Evolutionary conservation across 2,888 invertebrate species (phyloP).

Genomic region (Melanotus villosus): DNA sequence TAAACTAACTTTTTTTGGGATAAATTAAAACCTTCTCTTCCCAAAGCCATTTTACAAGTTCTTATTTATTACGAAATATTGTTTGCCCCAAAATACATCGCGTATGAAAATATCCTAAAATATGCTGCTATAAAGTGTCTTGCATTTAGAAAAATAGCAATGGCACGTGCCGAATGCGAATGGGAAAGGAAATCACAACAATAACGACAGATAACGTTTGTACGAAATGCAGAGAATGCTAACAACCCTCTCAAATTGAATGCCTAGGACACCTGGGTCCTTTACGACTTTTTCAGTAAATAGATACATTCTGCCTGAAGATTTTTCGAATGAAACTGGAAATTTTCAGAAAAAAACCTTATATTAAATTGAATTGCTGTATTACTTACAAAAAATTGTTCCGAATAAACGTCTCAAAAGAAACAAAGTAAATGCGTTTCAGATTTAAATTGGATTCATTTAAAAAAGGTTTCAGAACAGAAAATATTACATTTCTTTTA

Average conservation of each 20-base stretch:
- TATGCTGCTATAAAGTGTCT: neutral
- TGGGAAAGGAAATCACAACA: constrained; percentile 39
- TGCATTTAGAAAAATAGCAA: constrained; percentile 23
- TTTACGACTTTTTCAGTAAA: neutral
- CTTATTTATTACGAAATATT: neutral
- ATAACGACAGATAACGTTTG: constrained; percentile 34
- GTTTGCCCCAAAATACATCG: neutral
- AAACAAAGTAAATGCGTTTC: no score
- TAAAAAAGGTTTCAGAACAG: no score
- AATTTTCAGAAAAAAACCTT: no score
- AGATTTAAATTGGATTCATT: no score
- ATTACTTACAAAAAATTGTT: no score
- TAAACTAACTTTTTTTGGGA: no score
- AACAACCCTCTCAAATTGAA: constrained; percentile 34
- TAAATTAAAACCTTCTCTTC: no score
- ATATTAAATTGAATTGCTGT: no score
- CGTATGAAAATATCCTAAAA: constrained; percentile 7
- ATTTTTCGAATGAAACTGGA: no score
- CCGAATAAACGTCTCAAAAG: no score
- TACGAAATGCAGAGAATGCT: constrained; percentile 29
- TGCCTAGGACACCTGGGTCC: constrained; percentile 28
- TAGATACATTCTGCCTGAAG: neutral
- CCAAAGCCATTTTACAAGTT: no score
- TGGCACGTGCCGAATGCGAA: constrained; percentile 37
- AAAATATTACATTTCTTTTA: no score